Conservation (phyloP, 2,797 vertebrate species). For the Anabacerthia variegaticeps region DNA sequence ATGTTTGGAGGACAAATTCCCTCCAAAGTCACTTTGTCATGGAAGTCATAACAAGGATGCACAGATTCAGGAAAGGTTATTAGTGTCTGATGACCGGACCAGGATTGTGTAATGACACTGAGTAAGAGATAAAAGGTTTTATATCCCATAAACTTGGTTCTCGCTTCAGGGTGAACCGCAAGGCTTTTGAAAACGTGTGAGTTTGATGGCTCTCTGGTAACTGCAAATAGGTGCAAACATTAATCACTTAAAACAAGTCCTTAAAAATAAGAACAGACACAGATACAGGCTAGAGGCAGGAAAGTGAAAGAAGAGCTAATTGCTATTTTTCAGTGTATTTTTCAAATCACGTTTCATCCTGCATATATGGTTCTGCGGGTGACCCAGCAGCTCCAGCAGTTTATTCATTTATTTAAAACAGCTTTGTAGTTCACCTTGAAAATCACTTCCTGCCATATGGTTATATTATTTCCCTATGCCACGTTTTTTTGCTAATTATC, state of each 20-base stretch:
- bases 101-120: slow-evolving; percentile 14
- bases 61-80: neutral
- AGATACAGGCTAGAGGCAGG: neutral
- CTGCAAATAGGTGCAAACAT: neutral
- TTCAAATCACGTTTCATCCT: neutral
- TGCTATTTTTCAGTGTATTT: neutral
- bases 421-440: slow-evolving; percentile 65
- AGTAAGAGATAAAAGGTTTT: slow-evolving; percentile 19
- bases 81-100: neutral
- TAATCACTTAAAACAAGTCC: neutral
- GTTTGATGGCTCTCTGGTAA: neutral
- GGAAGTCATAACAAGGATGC: neutral
- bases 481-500: slow-evolving; percentile 60
- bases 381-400: slow-evolving; percentile 53
- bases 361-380: neutral
- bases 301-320: slow-evolving; percentile 6
- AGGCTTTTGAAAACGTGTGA: neutral
- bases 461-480: slow-evolving; percentile 27
- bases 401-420: slow-evolving; percentile 70
- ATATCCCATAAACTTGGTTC: neutral
- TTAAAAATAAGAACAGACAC: slow-evolving; percentile 9
- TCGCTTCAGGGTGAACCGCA: neutral
- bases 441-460: slow-evolving; percentile 33
- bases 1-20: neutral
- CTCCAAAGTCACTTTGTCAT: neutral